phyloP scores from a whole-genome alignment of 2,113 vertebrate species.

The Bubo blakistoni region DNA sequence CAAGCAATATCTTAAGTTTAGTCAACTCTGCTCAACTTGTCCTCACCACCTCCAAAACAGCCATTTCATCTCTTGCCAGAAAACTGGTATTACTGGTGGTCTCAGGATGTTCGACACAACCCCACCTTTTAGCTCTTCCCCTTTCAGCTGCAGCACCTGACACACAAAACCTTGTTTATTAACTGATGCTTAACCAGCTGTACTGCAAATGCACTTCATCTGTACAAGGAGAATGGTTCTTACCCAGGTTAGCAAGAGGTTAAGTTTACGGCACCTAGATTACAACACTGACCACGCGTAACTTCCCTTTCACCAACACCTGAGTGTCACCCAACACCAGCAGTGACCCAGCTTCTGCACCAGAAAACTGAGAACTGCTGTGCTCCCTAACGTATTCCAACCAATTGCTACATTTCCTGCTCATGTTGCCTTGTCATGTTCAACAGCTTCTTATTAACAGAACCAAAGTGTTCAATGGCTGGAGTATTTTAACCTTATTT shows the following conservation, averaged over 20 bases:
- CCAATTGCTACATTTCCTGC: fast-evolving
- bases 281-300: fast-evolving
- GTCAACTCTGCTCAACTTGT: background rate
- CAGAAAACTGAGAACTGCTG: background rate
- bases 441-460: background rate
- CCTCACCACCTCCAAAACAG: background rate
- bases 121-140: background rate
- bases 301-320: background rate
- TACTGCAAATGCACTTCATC: background rate
- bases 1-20: background rate
- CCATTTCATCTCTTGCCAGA: background rate
- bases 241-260: background rate
- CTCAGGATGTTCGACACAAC: fast-evolving
- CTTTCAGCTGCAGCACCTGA: background rate
- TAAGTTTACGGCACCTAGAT: background rate
- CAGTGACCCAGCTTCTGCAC: background rate
- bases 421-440: background rate
- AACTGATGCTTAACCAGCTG: background rate
- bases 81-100: fast-evolving
- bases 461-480: background rate
- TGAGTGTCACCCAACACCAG: background rate
- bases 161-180: background rate
- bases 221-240: background rate
- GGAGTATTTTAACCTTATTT: background rate
- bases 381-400: background rate